Evolutionary conservation across 2,113 vertebrate genomes (phyloP), one percentile per base, ranked within the genome.

Genomic region (Eclectus roratus): DNA sequence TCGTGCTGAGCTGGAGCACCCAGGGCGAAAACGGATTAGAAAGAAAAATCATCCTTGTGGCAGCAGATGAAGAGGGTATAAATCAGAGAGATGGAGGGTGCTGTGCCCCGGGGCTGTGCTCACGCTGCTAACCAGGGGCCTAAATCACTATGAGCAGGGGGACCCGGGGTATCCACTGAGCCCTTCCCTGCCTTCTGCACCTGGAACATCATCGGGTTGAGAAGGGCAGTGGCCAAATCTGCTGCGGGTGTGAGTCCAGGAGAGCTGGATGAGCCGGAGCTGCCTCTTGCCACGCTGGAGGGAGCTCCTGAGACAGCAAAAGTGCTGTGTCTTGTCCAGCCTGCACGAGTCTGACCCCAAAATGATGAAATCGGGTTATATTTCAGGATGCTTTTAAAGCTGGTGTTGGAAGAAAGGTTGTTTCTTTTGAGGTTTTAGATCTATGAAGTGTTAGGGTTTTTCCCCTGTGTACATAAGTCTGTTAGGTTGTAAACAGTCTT

Each of bases 11-110:
- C 85, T 91, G 80, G 88, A 93, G 60, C 61, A 60, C 3, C 60
- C 12, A 56, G 50, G 60, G 44, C 10, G 1, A 79, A 91, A 94
- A 94, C 9, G 27, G 93, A 94, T 94, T 96, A 95, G 88, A 81
- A 64, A 84, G 89, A 84, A 95, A 96, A 95, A 71, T 47, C 83
- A 71, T 64, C 80, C 72, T 66, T 20, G 49, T 13, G 4, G 83
- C 88, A 25, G 83, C 43, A 10, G 83, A 74, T 71, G 91, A 80
- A 29, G 76, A 21, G 63, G 39, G 89, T 39, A 35, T 65, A 74
- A 78, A 91, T 77, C 50, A 84, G 65, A 0, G 39, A 35, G 47
- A 33, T 3, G 52, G 69, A 73, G 80, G 65, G 50, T 28, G 64
- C 69, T 68, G 8, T 73, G 64, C 27, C 63, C 60, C 11, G 7